phyloP scores from a whole-genome alignment of 2,888 invertebrate species.

The Hoplodrina blanda region DNA sequence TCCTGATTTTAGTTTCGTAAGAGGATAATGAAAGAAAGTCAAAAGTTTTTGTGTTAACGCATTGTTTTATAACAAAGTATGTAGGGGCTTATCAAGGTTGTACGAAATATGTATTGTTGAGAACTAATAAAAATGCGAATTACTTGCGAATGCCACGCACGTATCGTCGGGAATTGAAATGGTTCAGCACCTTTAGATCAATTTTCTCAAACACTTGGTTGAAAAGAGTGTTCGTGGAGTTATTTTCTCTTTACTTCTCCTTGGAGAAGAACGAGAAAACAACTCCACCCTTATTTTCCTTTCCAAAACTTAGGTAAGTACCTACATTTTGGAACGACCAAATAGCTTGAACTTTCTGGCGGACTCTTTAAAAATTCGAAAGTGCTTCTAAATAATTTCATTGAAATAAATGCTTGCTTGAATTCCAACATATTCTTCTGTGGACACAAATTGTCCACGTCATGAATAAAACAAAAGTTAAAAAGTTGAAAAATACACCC shows the following conservation, averaged over 20 bases:
- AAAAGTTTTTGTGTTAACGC: background rate
- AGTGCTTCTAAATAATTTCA: too few species aligned
- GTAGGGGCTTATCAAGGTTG: constrained; percentile 8
- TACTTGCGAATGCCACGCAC: constrained; percentile 1
- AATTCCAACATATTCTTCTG: background rate
- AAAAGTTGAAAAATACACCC: too few species aligned
- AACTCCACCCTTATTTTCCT: too few species aligned
- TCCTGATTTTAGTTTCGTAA: constrained; percentile 31
- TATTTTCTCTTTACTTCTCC: too few species aligned
- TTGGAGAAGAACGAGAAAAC: too few species aligned
- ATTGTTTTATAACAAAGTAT: constrained; percentile 11
- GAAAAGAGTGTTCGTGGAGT: too few species aligned
- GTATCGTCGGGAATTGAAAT: constrained; percentile 16
- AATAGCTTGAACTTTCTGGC: too few species aligned
- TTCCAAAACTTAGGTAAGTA: too few species aligned
- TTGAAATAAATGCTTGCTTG: too few species aligned
- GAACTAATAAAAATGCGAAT: constrained; percentile 1
- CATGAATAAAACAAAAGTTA: too few species aligned
- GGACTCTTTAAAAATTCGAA: too few species aligned
- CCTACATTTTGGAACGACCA: too few species aligned
- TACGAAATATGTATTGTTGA: background rate
- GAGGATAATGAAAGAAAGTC: constrained; percentile 6
- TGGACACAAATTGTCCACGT: background rate
- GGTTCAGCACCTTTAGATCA: constrained; percentile 5
- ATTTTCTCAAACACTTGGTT: background rate